These are phyloP conservation scores for Caenorhabditis doughertyi DNA, from an alignment of 2,888 invertebrate species.

Conservation along the genomic window DNA sequence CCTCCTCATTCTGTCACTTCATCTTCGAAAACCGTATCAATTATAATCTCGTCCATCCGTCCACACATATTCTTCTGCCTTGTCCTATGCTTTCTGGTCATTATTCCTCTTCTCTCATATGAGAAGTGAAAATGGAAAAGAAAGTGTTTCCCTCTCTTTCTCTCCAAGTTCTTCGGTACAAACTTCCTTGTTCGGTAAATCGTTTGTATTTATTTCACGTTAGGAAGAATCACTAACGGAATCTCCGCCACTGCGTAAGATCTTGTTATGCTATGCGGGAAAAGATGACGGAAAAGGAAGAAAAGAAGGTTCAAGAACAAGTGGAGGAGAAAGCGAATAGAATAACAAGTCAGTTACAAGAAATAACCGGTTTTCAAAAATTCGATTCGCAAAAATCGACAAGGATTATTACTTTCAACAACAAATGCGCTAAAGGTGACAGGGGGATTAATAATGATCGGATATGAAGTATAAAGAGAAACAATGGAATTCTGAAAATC, in stretches of 20 bases:
- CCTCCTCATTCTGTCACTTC: conserved; percentile 10
- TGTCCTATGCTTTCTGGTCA: conserved; percentile 34
- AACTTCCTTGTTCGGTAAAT: conserved; percentile 42
- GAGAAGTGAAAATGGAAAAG: conserved; percentile 17
- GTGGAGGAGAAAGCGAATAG: conserved; percentile 14
- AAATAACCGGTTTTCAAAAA: conserved; percentile 26
- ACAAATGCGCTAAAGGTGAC: neutral
- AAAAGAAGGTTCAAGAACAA: conserved; percentile 15
- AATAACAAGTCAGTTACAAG: conserved; percentile 34
- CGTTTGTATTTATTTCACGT: conserved; percentile 18
- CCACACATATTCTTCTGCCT: conserved; percentile 19
- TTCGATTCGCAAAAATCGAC: neutral
- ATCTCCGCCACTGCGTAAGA: conserved; percentile 10
- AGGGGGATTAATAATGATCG: conserved; percentile 1
- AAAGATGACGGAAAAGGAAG: conserved; percentile 13
- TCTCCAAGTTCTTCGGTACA: conserved; percentile 17
- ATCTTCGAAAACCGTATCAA: conserved; percentile 36
- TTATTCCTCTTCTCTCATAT: conserved; percentile 12
- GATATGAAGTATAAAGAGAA: neutral
- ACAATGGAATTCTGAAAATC: neutral
- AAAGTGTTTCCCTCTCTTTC: conserved; percentile 21
- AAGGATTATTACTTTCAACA: conserved; percentile 15
- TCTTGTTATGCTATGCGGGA: conserved; percentile 36
- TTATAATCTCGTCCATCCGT: conserved; percentile 29
- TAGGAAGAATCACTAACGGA: conserved; percentile 27